Conservation (phyloP, 1,140 invertebrate genomes). For the Diuraphis noxia region DNA sequence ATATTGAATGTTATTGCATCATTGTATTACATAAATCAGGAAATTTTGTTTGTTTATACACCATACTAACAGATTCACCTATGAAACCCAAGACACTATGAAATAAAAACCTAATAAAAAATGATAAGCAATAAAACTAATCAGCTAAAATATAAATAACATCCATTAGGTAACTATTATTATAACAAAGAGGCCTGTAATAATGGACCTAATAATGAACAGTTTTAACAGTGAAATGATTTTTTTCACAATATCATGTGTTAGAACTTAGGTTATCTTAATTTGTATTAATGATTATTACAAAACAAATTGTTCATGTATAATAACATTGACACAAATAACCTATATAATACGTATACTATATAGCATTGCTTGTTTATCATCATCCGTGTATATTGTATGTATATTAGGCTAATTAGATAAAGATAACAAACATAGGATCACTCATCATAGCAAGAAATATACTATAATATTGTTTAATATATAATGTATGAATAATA, state of each 20-base stretch:
- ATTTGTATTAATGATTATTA: background rate
- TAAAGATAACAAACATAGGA: background rate
- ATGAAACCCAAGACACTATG: background rate
- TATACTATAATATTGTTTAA: background rate
- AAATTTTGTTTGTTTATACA: background rate
- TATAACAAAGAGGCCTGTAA: background rate
- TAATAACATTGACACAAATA: background rate
- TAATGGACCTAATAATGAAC: background rate
- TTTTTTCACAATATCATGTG: background rate
- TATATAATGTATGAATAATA: background rate
- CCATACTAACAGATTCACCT: background rate
- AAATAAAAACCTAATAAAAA: background rate
- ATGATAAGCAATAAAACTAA: background rate
- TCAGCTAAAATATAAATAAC: background rate
- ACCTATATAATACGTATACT: background rate
- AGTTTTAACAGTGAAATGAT: background rate
- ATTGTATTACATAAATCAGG: background rate
- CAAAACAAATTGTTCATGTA: background rate
- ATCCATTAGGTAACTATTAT: background rate
- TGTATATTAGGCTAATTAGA: background rate
- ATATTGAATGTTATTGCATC: background rate
- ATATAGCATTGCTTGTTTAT: background rate
- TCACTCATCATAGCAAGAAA: background rate
- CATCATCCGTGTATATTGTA: background rate
- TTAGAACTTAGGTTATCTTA: background rate